phyloP scores from a whole-genome alignment of 2,797 vertebrate species.

The Lemur catta region DNA sequence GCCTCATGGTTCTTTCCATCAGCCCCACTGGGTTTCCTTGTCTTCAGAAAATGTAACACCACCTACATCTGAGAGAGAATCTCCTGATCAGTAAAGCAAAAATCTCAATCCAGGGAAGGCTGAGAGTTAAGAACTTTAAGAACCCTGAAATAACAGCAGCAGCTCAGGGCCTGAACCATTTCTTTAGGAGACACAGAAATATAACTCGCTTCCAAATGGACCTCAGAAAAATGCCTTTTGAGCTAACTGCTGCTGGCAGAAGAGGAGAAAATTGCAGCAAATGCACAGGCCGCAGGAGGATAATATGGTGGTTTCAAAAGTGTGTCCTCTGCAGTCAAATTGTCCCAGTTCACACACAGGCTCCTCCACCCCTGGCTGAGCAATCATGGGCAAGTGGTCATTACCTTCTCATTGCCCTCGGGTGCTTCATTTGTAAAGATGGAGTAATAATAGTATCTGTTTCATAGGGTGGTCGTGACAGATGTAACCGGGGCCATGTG shows the following conservation, averaged over 20 bases:
- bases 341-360: background rate
- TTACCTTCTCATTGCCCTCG: background rate
- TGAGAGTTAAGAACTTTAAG: background rate
- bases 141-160: background rate
- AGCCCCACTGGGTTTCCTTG: background rate
- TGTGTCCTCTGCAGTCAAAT: background rate
- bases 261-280: background rate
- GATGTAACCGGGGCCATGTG: background rate
- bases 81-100: background rate
- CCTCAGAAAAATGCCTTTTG: background rate
- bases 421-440: background rate
- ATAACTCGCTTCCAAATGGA: background rate
- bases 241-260: background rate
- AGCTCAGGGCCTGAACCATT: background rate
- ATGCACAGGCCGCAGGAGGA: background rate
- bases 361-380: background rate
- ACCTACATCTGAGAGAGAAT: background rate
- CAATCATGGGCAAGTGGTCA: background rate
- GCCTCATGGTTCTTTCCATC: background rate
- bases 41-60: background rate
- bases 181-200: background rate
- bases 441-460: background rate
- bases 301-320: background rate
- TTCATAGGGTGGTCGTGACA: background rate
- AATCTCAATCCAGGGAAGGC: background rate